Percentiles rank a stretch among this genome's conserved stretches.
Evolutionary conservation across 2,113 vertebrate genomes (phyloP).

Genomic region (Kryptolebias marmoratus): DNA sequence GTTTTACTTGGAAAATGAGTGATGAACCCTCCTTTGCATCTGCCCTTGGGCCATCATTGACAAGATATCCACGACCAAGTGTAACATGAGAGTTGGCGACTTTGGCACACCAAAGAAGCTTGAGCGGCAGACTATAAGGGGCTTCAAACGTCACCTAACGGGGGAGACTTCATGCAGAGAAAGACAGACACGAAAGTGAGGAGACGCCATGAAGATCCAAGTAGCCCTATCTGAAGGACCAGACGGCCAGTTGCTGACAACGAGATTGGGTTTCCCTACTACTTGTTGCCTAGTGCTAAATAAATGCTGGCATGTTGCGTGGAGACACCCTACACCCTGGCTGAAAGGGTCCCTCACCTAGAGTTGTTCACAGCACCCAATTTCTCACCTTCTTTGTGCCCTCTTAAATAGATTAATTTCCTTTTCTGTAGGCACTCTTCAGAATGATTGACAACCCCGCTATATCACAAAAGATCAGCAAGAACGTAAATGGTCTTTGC

Average conservation of each 20-base stretch:
- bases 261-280: conserved; percentile 72
- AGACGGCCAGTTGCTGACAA: conserved; percentile 50
- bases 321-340: conserved; percentile 72
- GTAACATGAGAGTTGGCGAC: conserved; percentile 62
- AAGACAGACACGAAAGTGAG: conserved; percentile 57
- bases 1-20: conserved; percentile 46
- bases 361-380: conserved; percentile 51
- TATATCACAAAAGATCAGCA: no score
- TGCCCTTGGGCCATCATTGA: conserved; percentile 66
- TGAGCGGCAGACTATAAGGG: conserved; percentile 49
- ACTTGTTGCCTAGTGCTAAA: conserved; percentile 79
- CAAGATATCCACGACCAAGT: conserved; percentile 36
- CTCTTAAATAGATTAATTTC: conserved; percentile 53
- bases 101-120: conserved; percentile 32
- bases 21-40: conserved; percentile 41
- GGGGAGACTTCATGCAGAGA: conserved; percentile 45
- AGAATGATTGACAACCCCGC: no score
- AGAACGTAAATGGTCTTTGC: no score
- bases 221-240: conserved; percentile 51
- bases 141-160: conserved; percentile 46
- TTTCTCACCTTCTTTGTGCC: conserved; percentile 45
- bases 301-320: conserved; percentile 78
- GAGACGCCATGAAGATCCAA: conserved; percentile 62
- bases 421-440: conserved; percentile 1
- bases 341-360: conserved; percentile 66